A percentile compares a stretch with the other conserved stretches of the same genome.
These are phyloP conservation scores for Leptestheria dahalacensis DNA, from an alignment of 1,140 invertebrate species.

Conservation along the genomic window DNA sequence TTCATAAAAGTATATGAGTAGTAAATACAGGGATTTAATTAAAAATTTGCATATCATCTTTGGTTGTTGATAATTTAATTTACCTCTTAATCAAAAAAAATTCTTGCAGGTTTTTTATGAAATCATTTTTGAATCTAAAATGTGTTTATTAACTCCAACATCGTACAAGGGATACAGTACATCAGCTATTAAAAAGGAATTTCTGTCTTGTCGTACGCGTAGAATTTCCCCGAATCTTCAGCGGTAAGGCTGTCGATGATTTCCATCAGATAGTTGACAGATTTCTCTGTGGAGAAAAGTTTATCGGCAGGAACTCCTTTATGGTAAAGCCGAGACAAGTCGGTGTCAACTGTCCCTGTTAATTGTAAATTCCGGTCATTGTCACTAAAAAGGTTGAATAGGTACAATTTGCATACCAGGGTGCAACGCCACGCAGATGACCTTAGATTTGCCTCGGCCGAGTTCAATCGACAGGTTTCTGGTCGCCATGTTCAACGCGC, in stretches of 20 bases:
- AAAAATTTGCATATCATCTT: too few species aligned
- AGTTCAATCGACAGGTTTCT: conserved; percentile 27
- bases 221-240: conserved; percentile 25
- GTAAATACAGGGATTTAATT: too few species aligned
- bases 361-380: too few species aligned
- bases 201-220: conserved; percentile 21
- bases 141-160: too few species aligned
- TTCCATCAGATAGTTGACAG: conserved; percentile 23
- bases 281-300: conserved; percentile 24
- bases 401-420: too few species aligned
- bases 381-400: too few species aligned
- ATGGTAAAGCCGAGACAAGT: conserved; percentile 26
- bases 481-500: conserved; percentile 28
- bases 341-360: conserved; percentile 26
- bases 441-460: conserved; percentile 24
- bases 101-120: too few species aligned
- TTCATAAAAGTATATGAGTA: too few species aligned
- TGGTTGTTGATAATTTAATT: too few species aligned
- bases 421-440: conserved; percentile 26
- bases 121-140: too few species aligned
- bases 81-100: too few species aligned
- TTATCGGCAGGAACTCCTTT: conserved; percentile 24
- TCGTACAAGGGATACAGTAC: too few species aligned
- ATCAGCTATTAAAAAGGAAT: conserved; percentile 21
- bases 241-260: conserved; percentile 25